Percentiles rank a stretch among this genome's conserved stretches.
These are phyloP conservation scores for Pachyrhynchus sulphureomaculatus DNA, from an alignment of 1,140 invertebrate genomes.

Conservation along the genomic window DNA sequence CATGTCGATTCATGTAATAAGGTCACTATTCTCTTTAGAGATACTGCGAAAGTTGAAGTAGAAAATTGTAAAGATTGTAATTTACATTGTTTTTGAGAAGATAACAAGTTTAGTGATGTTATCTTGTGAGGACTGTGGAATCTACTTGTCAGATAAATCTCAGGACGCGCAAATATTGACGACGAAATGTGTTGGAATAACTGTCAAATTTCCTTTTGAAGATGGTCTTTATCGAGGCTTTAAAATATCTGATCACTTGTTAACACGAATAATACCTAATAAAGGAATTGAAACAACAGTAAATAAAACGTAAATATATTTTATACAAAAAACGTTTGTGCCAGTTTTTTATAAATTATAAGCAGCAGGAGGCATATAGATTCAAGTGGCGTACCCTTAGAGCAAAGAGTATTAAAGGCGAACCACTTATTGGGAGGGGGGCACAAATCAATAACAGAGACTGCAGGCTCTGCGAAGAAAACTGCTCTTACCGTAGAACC, in stretches of 20 bases:
- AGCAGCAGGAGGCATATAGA: too few relatives aligned
- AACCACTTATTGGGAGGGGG: too few relatives aligned
- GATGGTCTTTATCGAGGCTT: constrained; percentile 22
- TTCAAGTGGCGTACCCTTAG: too few relatives aligned
- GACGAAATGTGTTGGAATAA: constrained; percentile 7
- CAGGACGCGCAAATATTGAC: constrained; percentile 8
- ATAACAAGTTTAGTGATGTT: constrained; percentile 1
- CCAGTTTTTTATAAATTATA: not conserved
- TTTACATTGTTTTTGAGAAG: constrained; percentile 23
- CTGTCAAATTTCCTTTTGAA: constrained; percentile 25
- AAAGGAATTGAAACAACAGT: constrained; percentile 19
- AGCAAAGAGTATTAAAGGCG: too few relatives aligned
- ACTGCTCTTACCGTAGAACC: too few relatives aligned
- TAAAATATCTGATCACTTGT: constrained; percentile 11
- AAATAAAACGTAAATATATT: constrained; percentile 5
- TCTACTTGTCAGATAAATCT: constrained; percentile 23
- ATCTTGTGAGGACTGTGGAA: constrained; percentile 13
- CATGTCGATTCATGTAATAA: constrained; percentile 11
- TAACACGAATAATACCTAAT: constrained; percentile 20
- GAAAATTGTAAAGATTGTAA: constrained; percentile 17
- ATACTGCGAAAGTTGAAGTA: not conserved
- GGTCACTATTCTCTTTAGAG: constrained; percentile 10
- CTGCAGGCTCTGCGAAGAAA: too few relatives aligned
- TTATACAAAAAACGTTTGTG: not conserved
- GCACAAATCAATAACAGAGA: too few relatives aligned